A percentile compares a stretch with the other conserved stretches of the same genome.
Conservation (phyloP, 2,797 vertebrate species). For the Prionace glauca region DNA sequence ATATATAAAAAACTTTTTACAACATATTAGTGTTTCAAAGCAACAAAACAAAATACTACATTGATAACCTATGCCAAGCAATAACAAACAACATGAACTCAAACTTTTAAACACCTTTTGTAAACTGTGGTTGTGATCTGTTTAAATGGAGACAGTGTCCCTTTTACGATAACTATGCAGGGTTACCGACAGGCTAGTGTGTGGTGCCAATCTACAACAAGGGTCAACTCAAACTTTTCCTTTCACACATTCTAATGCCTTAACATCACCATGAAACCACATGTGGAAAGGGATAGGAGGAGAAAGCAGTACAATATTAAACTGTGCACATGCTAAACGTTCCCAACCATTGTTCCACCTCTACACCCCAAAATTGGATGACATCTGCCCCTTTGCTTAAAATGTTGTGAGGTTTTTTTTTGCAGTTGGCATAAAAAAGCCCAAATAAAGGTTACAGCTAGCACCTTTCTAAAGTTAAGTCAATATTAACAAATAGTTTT, state of each 20-base stretch:
- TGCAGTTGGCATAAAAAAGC: neutral
- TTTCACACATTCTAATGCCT: neutral
- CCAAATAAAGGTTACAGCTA: neutral
- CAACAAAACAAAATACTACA: slow-evolving; percentile 33
- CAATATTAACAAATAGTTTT: neutral
- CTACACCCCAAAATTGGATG: neutral
- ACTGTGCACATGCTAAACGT: neutral
- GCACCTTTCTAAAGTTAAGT: neutral
- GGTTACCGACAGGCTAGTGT: neutral
- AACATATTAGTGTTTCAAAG: slow-evolving; percentile 37
- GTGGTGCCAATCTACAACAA: neutral
- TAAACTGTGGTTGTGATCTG: slow-evolving; percentile 36
- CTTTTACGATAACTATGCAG: slow-evolving; percentile 20
- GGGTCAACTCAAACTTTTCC: neutral
- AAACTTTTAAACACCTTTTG: slow-evolving; percentile 35
- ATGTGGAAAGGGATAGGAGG: neutral
- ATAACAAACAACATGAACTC: slow-evolving; percentile 35
- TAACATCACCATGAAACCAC: neutral
- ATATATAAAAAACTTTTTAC: slow-evolving; percentile 26
- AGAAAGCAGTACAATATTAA: neutral
- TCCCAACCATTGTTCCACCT: slow-evolving; percentile 2
- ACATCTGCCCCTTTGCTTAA: neutral
- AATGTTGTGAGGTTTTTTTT: neutral
- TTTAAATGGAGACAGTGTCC: slow-evolving; percentile 24
- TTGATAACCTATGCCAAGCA: slow-evolving; percentile 31